Percentiles rank a stretch among this genome's conserved stretches.
Conservation (phyloP, 2,888 invertebrate species). For the Nematopogon swammerdamellus region DNA sequence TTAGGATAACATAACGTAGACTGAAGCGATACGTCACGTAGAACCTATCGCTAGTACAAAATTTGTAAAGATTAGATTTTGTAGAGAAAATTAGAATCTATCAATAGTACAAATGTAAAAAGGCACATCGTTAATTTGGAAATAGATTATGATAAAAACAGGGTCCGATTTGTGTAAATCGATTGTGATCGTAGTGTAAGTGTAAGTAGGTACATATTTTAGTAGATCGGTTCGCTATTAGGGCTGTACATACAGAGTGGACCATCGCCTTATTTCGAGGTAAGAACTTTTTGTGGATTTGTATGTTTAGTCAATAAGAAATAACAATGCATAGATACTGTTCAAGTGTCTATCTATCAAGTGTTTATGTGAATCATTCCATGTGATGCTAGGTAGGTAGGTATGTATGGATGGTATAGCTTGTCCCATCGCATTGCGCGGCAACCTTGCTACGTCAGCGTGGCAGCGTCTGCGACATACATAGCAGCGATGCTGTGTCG, state of each 20-base stretch:
- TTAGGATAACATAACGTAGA: background rate
- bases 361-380: no score
- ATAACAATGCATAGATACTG: no score
- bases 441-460: no score
- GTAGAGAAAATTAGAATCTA: slow-evolving; percentile 35
- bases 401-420: no score
- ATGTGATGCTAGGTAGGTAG: no score
- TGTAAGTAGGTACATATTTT: slow-evolving; percentile 21
- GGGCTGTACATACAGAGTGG: background rate
- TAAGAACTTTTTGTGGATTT: background rate
- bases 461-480: no score
- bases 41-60: slow-evolving; percentile 39
- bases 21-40: background rate
- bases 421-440: no score
- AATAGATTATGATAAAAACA: slow-evolving; percentile 51
- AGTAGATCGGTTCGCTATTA: background rate
- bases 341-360: no score
- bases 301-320: background rate
- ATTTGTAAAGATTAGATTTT: slow-evolving; percentile 30
- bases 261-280: background rate
- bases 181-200: slow-evolving; percentile 53
- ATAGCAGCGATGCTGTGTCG: no score
- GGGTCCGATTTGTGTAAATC: slow-evolving; percentile 57
- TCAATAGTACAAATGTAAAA: slow-evolving; percentile 51
- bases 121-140: slow-evolving; percentile 7